Percentiles rank a stretch among this genome's conserved stretches.
Evolutionary conservation across 2,113 vertebrate genomes (phyloP).

Genomic region (Gasterosteus nipponicus): DNA sequence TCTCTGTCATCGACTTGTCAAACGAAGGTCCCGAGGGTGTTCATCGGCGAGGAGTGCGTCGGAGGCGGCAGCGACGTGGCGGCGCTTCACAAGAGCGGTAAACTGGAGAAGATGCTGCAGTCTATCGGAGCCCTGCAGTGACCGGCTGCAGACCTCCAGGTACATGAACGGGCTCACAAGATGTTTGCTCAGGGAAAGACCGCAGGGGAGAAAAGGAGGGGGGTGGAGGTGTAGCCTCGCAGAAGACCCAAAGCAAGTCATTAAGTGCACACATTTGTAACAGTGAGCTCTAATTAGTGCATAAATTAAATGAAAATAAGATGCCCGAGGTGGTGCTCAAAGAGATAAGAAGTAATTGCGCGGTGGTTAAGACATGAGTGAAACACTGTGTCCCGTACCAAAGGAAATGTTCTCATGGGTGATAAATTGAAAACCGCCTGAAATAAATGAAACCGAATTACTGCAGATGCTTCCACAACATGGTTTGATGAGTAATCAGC

Average conservation of each 20-base stretch:
- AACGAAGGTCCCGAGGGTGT: conserved; percentile 86
- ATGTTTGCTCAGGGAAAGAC: not conserved
- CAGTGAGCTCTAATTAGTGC: conserved; percentile 23
- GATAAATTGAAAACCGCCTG: not conserved
- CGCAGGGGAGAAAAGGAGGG: not conserved
- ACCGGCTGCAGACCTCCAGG: conserved; percentile 50
- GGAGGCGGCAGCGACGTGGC: conserved; percentile 84
- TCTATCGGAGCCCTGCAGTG: conserved; percentile 80
- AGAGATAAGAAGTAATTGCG: conserved; percentile 20
- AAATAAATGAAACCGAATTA: not conserved
- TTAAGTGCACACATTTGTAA: conserved; percentile 23
- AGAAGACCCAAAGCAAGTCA: not conserved
- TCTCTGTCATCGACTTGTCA: not conserved
- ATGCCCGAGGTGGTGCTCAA: conserved; percentile 12
- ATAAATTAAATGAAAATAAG: conserved; percentile 18
- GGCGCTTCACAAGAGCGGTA: conserved; percentile 62
- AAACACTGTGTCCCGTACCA: not conserved
- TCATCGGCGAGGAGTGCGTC: conserved; percentile 84
- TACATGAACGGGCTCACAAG: conserved; percentile 19
- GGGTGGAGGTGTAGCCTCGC: not conserved
- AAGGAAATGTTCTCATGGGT: not conserved
- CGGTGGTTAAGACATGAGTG: not conserved
- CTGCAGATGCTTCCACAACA: not conserved
- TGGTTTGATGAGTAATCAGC: not conserved
- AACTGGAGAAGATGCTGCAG: conserved; percentile 76